Percentiles rank a stretch among this genome's conserved stretches.
Conservation (phyloP, 1,140 invertebrate genomes). For the Lineus longissimus region DNA sequence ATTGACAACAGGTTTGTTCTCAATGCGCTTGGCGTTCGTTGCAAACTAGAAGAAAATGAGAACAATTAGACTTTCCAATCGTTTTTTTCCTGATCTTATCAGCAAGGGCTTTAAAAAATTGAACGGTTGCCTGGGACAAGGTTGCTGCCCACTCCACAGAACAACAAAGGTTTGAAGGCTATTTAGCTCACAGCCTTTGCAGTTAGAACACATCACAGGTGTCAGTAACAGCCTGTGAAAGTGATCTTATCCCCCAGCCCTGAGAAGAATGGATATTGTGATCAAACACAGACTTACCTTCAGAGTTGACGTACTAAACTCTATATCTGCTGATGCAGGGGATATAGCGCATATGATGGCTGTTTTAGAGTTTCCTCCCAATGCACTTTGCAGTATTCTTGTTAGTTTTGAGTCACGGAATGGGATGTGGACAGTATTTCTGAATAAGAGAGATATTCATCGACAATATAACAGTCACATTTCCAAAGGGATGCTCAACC, state of each 20-base stretch:
- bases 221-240: too few species aligned
- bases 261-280: too few species aligned
- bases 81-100: background rate
- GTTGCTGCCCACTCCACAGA: background rate
- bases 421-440: too few species aligned
- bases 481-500: too few species aligned
- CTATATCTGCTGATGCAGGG: slow-evolving; percentile 61
- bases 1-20: slow-evolving; percentile 60
- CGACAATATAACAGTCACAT: too few species aligned
- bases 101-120: background rate
- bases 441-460: too few species aligned
- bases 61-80: background rate
- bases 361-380: slow-evolving; percentile 66
- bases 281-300: slow-evolving; percentile 35
- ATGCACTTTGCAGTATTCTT: slow-evolving; percentile 61
- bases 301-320: slow-evolving; percentile 63
- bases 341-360: slow-evolving; percentile 62
- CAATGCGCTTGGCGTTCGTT: slow-evolving; percentile 61
- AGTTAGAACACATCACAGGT: too few species aligned
- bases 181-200: too few species aligned
- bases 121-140: background rate
- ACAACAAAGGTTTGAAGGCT: background rate
- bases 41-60: slow-evolving; percentile 55
- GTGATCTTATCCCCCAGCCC: too few species aligned
- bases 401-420: slow-evolving; percentile 64